Evolutionary conservation across 2,113 vertebrate genomes (phyloP), one percentile per base, ranked within the genome.

Genomic region (Centropus unirufus): DNA sequence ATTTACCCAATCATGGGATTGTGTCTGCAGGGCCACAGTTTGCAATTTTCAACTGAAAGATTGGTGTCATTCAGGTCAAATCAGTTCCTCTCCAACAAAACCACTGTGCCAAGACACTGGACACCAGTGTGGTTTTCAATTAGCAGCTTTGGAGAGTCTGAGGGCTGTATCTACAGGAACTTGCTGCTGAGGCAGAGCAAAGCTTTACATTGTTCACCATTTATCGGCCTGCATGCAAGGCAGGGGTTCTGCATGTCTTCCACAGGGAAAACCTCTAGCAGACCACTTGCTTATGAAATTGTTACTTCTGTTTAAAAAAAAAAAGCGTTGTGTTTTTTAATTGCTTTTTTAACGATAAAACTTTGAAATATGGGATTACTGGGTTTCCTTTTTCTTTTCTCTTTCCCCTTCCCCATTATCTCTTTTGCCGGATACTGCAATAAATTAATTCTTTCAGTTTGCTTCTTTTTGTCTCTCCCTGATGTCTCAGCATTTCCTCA

Each of bases 151-250:
- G 57, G 39, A 18, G 44, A 7, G 10, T 11, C 61, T 44, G 54
- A 85, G 54, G 22, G 7, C 57, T 51, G 13, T 19, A 59, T 14
- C 59, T 6, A 6, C 44, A 75, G 29, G 57, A 32, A 22, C 24
- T 61, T 6, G 5, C 49, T 68, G 34, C 62, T 61, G 29, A 57
- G 58, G 23, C 29, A 49, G 24, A 21, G 11, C 30, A 46, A 46
- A 85, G 13, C 26, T 67, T 5, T 7, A 3, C 0, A 0, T 20
- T 44, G 15, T 30, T 82, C 26, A 26, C 2, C 1, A 6, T 24
- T 54, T 67, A 58, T 36, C 14, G 39, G 42, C 39, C 29, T 39
- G 13, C 39, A 18, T 47, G 54, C 40, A 79, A 82, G 74, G n/a
- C 40, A 86, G 21, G 36, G 29, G 4, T 16, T 55, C 11, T 52